Evolutionary conservation across 1,140 invertebrate genomes (phyloP), one percentile per base, ranked within the genome.

Genomic region (Bicyclus anynana): DNA sequence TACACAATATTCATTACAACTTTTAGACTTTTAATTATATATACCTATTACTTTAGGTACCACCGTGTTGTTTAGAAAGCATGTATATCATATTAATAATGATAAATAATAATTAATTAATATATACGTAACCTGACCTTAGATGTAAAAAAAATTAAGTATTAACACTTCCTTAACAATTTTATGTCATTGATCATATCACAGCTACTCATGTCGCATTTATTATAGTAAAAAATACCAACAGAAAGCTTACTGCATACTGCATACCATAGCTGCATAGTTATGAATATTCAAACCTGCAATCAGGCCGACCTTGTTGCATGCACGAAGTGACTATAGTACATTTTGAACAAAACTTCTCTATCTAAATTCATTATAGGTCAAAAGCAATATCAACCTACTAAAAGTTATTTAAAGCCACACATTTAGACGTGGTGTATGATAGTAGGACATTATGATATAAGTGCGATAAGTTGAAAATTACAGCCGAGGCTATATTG

Each of bases 241-340:
- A 44, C 18, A 1, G 12, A 18, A 18, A 44, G 40, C 5, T 44
- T 20, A 20, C 40, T 44, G 40, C 40, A 44, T 21, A 44, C 40
- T 44, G 40, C 37, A 40, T 40, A 17, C 37, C 14, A 40, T 40
- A 40, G 16, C 37, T 40, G 37, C 40, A 44, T 12, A 20, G 40
- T 44, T 44, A 44, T 44, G 40, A 44, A 44, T 44, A 44, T 44
- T 44, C 40, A 44, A 20, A 20, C 12, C 40, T 44, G 40, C 40
- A 44, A 44, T 44, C 40, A 44, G 40, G 40, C 18, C 40, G 40
- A 44, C 40, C 40, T 44, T 44, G 16, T 44, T 44, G 40, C 40
- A 20, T 44, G 40, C 17, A 44, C 40, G 40, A 44, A 44, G 40
- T 44, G 17, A 44, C 18, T 21, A 21, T 44, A n/a, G n/a, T n/a